A percentile compares a stretch with the other conserved stretches of the same genome.
These are phyloP conservation scores for Cephus runcator DNA, from an alignment of 2,888 invertebrate species.

Conservation along the genomic window DNA sequence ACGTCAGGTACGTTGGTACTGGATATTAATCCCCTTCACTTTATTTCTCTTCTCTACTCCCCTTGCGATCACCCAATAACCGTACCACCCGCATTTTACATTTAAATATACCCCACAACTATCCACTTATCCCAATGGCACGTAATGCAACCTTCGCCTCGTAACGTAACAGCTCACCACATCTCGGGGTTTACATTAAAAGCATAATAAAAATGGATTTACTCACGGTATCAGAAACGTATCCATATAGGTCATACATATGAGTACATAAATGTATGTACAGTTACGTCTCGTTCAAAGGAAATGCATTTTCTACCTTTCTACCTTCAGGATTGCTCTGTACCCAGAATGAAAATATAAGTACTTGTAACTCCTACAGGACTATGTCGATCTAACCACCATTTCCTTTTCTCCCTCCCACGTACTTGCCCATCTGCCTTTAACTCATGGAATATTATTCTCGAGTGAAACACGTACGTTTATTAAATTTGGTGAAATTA, in stretches of 20 bases:
- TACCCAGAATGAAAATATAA: neutral
- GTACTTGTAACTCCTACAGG: neutral
- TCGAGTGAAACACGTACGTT: neutral
- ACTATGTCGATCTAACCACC: neutral
- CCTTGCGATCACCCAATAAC: neutral
- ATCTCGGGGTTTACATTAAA: neutral
- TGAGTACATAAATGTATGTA: neutral
- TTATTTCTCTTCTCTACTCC: neutral
- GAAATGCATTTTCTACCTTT: neutral
- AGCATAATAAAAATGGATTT: neutral
- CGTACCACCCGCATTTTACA: neutral
- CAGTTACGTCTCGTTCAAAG: neutral
- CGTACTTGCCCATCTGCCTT: neutral
- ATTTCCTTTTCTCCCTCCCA: neutral
- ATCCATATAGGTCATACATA: neutral
- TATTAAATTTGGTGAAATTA: too few relatives aligned
- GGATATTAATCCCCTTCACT: neutral
- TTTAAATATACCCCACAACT: neutral
- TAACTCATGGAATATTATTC: neutral
- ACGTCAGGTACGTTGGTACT: too few relatives aligned
- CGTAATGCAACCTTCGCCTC: neutral
- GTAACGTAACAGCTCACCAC: neutral
- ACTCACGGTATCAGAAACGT: neutral
- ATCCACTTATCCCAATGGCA: neutral
- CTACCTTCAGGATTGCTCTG: neutral